Evolutionary conservation across 2,888 invertebrate genomes (phyloP).

Genomic region (Caradrina kadenii): DNA sequence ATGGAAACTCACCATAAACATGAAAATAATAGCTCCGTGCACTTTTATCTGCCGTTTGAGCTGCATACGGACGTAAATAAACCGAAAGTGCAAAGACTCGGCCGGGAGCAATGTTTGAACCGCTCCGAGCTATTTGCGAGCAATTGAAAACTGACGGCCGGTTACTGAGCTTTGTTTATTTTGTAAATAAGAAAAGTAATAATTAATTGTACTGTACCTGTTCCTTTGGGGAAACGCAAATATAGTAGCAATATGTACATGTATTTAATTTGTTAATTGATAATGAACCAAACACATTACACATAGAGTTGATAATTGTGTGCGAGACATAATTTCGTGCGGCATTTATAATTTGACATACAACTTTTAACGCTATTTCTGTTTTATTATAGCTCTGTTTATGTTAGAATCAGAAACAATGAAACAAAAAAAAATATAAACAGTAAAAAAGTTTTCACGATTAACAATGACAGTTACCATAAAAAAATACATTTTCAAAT

Average conservation of each 20-base stretch:
- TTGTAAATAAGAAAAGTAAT: background rate
- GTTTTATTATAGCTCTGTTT: no score
- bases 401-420: no score
- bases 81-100: slow-evolving; percentile 55
- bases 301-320: no score
- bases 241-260: no score
- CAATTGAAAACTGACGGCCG: slow-evolving; percentile 39
- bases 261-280: no score
- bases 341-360: no score
- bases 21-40: slow-evolving; percentile 56
- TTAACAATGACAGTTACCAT: no score
- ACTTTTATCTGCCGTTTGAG: slow-evolving; percentile 56
- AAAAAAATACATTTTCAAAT: background rate
- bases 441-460: no score
- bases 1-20: slow-evolving; percentile 52
- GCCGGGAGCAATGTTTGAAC: slow-evolving; percentile 39
- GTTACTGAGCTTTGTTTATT: slow-evolving; percentile 12
- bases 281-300: no score
- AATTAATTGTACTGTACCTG: background rate
- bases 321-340: no score
- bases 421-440: no score
- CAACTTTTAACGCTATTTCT: no score
- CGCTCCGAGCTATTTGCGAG: slow-evolving; percentile 36
- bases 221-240: background rate
- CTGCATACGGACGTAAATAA: slow-evolving; percentile 61